Base-by-base conservation (phyloP, 2,797 vertebrate species). In the Gymnocypris eckloni region DNA sequence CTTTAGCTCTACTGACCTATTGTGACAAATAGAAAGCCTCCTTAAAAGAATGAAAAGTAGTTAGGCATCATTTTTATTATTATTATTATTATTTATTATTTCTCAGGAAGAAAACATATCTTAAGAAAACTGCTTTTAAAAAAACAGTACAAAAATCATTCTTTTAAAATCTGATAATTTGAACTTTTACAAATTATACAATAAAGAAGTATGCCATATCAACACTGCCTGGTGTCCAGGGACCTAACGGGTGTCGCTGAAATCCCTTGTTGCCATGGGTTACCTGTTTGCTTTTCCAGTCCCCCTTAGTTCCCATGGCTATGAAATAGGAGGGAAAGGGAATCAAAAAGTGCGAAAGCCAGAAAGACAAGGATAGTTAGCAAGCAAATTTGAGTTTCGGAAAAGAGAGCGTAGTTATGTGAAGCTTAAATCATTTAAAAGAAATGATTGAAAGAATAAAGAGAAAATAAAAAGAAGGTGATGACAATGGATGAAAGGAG, bases 321-420 rank as follows among this genome's bases (percentile, higher is more conserved):
- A 79, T 87, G 81, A 73, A 86, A 83, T 39, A 76, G 61, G 56
- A 59, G 79, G 82, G 80, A 82, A 82, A 86, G 41, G 78, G 88
- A 87, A 82, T 59, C n/a, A 84, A 61, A 79, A 86, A 66, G 84
- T 45, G 28, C 81, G 77, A 90, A 87, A 85, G 43, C 87, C 82
- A 48, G n/a, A 84, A 89, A 88, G 89, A 90, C 90, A 91, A 89
- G 89, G 70, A 89, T 70, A 86, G 72, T 76, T 76, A 82, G 77
- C 45, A 54, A 86, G 82, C 85, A 85, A 90, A 89, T 88, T 81
- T 81, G 52, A 73, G 67, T 25, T 80, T 64, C 79, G 75, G 25
- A 81, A 85, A 83, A 83, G 82, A 85, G 11, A 6, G 82, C 78
- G 69, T 33, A 41, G 50, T 79, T 82, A 71, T 33, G 28, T 54